These are phyloP conservation scores for Siniperca obscura DNA, from an alignment of 2,797 vertebrate genomes.

Conservation along the genomic window DNA sequence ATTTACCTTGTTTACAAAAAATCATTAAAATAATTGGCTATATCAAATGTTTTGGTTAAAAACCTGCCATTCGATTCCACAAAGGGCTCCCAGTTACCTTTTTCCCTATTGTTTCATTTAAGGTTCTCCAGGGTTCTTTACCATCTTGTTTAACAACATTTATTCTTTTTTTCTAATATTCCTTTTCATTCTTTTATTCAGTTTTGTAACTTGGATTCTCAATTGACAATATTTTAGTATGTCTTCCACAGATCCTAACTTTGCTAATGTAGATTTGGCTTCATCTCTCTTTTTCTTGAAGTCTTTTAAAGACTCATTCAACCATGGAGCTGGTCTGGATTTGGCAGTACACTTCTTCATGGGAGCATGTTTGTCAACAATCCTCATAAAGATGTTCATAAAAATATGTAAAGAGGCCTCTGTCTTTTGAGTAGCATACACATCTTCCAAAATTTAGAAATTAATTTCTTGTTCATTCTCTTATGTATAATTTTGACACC, in stretches of 20 bases:
- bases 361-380: not conserved
- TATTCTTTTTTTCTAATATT: no score
- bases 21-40: no score
- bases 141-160: no score
- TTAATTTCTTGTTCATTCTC: not conserved
- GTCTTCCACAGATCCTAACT: not conserved
- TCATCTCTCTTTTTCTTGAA: not conserved
- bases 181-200: no score
- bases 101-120: no score
- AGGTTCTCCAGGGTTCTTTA: no score
- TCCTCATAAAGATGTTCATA: not conserved
- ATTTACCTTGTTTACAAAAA: no score
- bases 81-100: no score
- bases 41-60: no score
- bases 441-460: not conserved
- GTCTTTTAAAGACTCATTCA: not conserved
- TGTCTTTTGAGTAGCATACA: not conserved
- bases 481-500: not conserved
- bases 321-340: not conserved
- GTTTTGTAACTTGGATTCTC: no score
- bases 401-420: not conserved
- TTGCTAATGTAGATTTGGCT: not conserved
- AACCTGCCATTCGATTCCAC: no score
- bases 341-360: not conserved
- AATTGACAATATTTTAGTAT: no score